Evolutionary conservation across 2,888 invertebrate genomes (phyloP), one percentile per base, ranked within the genome.

Genomic region (Dexiosoma caninum): DNA sequence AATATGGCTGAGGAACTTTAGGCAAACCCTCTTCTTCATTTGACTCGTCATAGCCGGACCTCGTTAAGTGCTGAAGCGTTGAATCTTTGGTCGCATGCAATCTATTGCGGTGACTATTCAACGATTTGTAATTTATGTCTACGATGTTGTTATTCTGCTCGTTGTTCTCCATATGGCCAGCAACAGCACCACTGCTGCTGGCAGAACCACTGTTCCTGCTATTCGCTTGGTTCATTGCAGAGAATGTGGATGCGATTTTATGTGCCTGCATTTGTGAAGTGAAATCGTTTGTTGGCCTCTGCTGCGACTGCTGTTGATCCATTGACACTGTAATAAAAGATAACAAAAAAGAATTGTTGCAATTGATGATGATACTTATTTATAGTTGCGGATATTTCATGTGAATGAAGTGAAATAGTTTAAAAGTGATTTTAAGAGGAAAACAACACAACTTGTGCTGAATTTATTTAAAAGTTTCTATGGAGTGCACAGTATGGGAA

Each of bases 1-100:
- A 96, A 91, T 95, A 95, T 53, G 96, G 96, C 82, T 89, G 89
- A 81, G 88, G 86, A 84, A 84, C 85, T 66, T 84, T 85, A 37
- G 85, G 49, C 64, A 78, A 71, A n/a, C 6, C 19, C 23, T 71
- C 60, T 44, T 71, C 57, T 42, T 77, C 77, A 8, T 60, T 12
- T n/a, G 67, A 32, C 16, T 42, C 64, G 23, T 42, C 77, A 21
- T 55, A 37, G 7, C 23, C 69, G 23, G 46, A 27, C 32, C 32
- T 44, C 12, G 51, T 53, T 49, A 55, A 16, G 16, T 67, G 75
- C 19, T 64, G 72, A 8, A 55, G 62, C 53, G 35, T 71, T 6
- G 57, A 42, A 16, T 64, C 70, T 57, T 64, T 78, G 64, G 35
- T 42, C 49, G 49, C 46, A 49, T 57, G 77, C 49, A 64, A 49